Base-by-base conservation (phyloP, 2,888 invertebrate genomes). In the Clanis bilineata region DNA sequence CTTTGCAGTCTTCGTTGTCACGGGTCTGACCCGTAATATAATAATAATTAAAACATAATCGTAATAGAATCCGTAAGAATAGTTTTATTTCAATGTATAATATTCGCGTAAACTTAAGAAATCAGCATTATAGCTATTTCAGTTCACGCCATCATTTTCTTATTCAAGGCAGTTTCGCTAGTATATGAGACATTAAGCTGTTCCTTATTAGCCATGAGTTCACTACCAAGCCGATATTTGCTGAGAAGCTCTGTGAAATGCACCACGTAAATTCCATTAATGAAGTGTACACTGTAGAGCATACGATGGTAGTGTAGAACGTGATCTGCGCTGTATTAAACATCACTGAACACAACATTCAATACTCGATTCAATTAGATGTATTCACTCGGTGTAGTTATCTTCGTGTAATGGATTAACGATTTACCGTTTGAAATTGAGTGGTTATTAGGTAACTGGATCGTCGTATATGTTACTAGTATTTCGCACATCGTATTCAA, bases 251-350 rank as follows among this genome's bases (percentile, higher is more conserved):
- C 9, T 21, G 69, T 66, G 66, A 64, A 66, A 65, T 61, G 67
- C 64, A 66, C 64, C 59, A 60, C 69, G 70, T 74, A 74, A 70
- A 76, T 79, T 74, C 58, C 59, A 69, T 67, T 74, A 76, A 77
- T 76, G 69, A 72, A 72, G 70, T 77, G 70, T 72, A 68, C 32
- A 41, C 36, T 36, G 36, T 10, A 18, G 51, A 51, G 41, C 63
- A 59, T 58, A 57, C 60, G 62, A 66, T 67, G 62, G 62, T 66
- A 66, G 62, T 68, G 70, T 61, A 60, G 63, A 66, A 67, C 65
- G 61, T 58, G 41, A 67, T 66, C 65, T 70, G 69, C 71, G 69
- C 63, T 71, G 68, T 73, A 73, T 73, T 72, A 70, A 18, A 32
- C 28, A 5, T 70, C 66, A 64, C 66, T 65, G 63, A 68, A 64